Conservation (phyloP, 2,797 vertebrate genomes). For the Capromys pilorides region DNA sequence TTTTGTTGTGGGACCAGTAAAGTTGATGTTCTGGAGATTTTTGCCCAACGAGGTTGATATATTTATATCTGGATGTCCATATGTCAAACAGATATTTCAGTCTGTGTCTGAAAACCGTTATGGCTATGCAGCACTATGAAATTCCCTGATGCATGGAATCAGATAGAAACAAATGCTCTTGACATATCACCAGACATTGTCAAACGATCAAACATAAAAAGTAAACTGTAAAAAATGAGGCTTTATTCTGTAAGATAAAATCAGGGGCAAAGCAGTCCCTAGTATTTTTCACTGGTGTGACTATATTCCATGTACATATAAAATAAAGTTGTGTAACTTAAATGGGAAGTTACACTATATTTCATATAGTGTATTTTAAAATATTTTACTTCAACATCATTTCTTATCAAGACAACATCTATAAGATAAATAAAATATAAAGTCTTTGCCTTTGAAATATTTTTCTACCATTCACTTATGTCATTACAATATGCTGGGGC, state of each 20-base stretch:
- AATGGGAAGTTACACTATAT: too few species aligned
- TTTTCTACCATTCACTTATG: neutral
- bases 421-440: neutral
- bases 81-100: conserved; percentile 73
- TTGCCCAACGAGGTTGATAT: conserved; percentile 73
- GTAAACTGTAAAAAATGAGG: conserved; percentile 38
- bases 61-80: conserved; percentile 73
- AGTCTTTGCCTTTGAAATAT: neutral
- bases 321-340: conserved; percentile 31
- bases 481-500: neutral
- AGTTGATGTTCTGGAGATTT: conserved; percentile 52
- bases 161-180: conserved; percentile 44
- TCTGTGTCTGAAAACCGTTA: conserved; percentile 65
- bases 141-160: conserved; percentile 30
- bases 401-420: conserved; percentile 36
- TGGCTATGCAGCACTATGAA: conserved; percentile 10
- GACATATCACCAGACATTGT: conserved; percentile 35
- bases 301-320: neutral
- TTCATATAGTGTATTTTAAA: neutral
- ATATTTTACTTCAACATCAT: neutral
- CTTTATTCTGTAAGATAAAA: conserved; percentile 44
- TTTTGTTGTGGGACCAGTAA: conserved; percentile 61
- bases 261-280: conserved; percentile 18
- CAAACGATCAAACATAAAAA: conserved; percentile 23
- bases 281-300: neutral